These are phyloP conservation scores for Palythoa heliodiscus DNA, from an alignment of 92 coral and sea anemone genomes.

Conservation along the genomic window DNA sequence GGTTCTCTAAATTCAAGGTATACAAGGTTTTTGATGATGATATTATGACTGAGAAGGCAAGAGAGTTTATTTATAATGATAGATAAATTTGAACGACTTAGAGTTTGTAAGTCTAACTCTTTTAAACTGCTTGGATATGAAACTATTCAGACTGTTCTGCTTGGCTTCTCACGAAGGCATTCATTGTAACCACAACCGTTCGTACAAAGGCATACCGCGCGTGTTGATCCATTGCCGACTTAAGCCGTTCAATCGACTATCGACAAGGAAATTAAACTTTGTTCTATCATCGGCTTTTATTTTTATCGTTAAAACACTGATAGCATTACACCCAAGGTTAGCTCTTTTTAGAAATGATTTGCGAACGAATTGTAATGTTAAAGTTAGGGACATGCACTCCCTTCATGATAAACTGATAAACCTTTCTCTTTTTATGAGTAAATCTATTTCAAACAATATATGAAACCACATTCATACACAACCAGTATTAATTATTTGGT, in stretches of 20 bases:
- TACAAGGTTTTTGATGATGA: slow-evolving; percentile 18
- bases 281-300: not conserved
- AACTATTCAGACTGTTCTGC: slow-evolving; percentile 10
- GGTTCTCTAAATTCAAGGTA: not conserved
- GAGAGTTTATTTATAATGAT: not conserved
- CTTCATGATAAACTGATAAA: not conserved
- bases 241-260: not conserved
- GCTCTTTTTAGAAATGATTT: not conserved
- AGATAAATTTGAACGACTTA: not conserved
- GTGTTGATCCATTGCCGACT: not conserved
- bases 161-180: not conserved
- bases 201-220: not conserved
- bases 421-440: not conserved
- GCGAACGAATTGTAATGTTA: not conserved
- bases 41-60: slow-evolving; percentile 26
- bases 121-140: slow-evolving; percentile 3
- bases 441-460: not conserved
- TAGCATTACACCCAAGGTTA: not conserved
- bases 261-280: not conserved
- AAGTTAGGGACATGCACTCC: slow-evolving; percentile 2
- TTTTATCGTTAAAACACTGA: not conserved
- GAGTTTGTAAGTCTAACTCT: not conserved
- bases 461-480: not conserved
- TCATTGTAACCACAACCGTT: not conserved
- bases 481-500: not conserved